phyloP scores from a whole-genome alignment of 92 coral and sea anemone genomes.

The Epizoanthus scotinus region DNA sequence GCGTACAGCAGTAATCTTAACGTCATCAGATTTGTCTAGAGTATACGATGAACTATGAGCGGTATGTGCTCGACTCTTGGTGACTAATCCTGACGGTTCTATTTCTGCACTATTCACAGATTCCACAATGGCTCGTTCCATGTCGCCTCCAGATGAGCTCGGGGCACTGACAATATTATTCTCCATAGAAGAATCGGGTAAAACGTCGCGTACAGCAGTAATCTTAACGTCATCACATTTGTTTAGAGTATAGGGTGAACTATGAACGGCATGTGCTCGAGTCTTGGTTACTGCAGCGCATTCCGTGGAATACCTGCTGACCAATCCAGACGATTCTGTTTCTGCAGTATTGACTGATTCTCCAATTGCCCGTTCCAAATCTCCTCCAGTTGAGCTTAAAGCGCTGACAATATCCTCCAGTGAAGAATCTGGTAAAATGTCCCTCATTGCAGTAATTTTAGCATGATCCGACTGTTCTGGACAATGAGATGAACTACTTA shows the following conservation, averaged over 20 bases:
- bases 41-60: not conserved
- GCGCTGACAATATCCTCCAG: constrained; percentile 27
- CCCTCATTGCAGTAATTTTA: constrained; percentile 7
- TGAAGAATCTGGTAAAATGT: constrained; percentile 13
- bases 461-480: constrained; percentile 4
- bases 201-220: constrained; percentile 15
- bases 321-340: not conserved
- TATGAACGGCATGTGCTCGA: not conserved
- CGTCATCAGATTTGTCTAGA: constrained; percentile 10
- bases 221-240: constrained; percentile 22
- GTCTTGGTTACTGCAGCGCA: not conserved
- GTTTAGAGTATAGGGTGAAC: not conserved
- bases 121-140: constrained; percentile 30
- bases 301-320: not conserved
- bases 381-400: constrained; percentile 19
- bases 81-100: not conserved
- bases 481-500: too few species aligned
- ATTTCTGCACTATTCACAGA: not conserved
- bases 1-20: constrained; percentile 11
- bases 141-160: not conserved
- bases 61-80: not conserved
- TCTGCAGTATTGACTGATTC: not conserved
- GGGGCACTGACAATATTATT: constrained; percentile 1
- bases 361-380: not conserved
- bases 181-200: constrained; percentile 10